Percentiles rank a stretch among this genome's conserved stretches.
These are phyloP conservation scores for Nipponia nippon DNA, from an alignment of 2,113 vertebrate genomes.

Conservation along the genomic window DNA sequence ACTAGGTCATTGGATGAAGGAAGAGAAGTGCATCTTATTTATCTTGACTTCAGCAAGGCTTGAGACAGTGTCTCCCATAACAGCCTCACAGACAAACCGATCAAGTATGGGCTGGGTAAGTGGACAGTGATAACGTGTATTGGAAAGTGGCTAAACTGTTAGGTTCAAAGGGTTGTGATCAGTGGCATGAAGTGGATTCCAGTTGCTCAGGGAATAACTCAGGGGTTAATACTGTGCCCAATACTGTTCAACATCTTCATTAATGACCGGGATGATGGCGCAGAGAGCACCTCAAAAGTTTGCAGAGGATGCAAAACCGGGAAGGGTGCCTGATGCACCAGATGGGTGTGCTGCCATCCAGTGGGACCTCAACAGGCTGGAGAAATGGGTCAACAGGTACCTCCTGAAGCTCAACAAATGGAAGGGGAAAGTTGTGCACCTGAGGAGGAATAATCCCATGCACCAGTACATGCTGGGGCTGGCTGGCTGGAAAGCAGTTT, in stretches of 20 bases:
- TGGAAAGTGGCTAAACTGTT: not conserved
- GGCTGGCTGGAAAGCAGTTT: not conserved
- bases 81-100: not conserved
- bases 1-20: not conserved
- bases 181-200: rapidly evolving
- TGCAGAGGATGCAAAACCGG: not conserved
- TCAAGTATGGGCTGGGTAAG: not conserved
- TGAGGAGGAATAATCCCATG: not conserved
- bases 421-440: not conserved
- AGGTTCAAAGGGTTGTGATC: too few species aligned
- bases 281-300: not conserved
- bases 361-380: not conserved
- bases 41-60: not conserved
- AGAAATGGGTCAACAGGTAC: not conserved
- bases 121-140: not conserved
- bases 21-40: not conserved
- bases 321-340: not conserved
- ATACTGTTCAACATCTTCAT: not conserved
- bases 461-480: not conserved
- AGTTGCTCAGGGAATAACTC: not conserved
- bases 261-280: not conserved
- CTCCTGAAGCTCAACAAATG: not conserved
- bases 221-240: not conserved
- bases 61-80: not conserved
- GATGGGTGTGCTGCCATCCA: not conserved